A percentile compares a stretch with the other conserved stretches of the same genome.
These are phyloP conservation scores for Pycnonotus jocosus DNA, from an alignment of 2,113 vertebrate genomes.

Conservation along the genomic window DNA sequence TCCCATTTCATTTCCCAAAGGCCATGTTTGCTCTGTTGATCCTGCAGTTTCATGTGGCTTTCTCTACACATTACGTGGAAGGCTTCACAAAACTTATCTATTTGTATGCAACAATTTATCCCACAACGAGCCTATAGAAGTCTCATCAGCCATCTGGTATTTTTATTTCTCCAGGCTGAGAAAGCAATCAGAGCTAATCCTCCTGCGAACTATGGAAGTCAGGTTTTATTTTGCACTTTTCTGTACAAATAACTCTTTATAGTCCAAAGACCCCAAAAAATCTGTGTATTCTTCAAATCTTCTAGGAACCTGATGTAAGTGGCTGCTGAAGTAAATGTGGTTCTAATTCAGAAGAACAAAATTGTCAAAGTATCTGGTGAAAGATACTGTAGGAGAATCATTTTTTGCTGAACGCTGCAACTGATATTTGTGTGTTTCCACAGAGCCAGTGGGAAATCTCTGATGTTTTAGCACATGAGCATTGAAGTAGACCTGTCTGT, in stretches of 20 bases:
- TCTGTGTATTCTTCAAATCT: not conserved
- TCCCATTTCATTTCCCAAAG: constrained; percentile 36
- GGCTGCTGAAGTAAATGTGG: not conserved
- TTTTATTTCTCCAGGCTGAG: constrained; percentile 70
- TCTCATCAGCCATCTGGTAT: constrained; percentile 63
- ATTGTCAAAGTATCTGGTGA: not conserved
- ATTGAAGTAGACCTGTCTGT: not conserved
- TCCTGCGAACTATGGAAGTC: constrained; percentile 62
- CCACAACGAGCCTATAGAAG: constrained; percentile 31
- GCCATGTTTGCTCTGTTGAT: not conserved
- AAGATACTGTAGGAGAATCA: not conserved
- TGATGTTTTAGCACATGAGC: not conserved
- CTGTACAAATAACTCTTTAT: constrained; percentile 52
- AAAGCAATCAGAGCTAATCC: constrained; percentile 63
- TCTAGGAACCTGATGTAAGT: not conserved
- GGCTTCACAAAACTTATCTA: constrained; percentile 42
- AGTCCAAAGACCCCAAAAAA: constrained; percentile 32
- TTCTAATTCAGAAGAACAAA: constrained; percentile 23
- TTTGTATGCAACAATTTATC: constrained; percentile 26
- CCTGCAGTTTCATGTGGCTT: not conserved
- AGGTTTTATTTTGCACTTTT: constrained; percentile 54
- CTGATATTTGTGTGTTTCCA: not conserved
- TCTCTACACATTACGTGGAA: not conserved
- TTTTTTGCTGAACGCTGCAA: not conserved
- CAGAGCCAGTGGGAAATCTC: not conserved